Base-by-base conservation (phyloP, 2,888 invertebrate genomes). In the Tachystola acroxantha region DNA sequence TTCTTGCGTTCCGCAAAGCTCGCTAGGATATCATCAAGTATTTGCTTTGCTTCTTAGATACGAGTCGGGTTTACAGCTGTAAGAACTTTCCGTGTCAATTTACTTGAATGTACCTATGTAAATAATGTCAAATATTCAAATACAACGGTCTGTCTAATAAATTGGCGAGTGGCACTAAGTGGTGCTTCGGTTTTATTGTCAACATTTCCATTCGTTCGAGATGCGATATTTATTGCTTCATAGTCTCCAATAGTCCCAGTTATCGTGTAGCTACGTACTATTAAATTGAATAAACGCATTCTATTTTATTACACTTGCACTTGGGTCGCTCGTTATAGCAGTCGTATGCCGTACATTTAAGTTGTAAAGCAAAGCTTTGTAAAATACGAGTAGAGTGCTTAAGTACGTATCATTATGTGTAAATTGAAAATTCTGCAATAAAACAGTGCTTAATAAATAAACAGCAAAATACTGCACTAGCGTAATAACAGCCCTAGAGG, bases 401-500 rank as follows among this genome's bases (percentile, higher is more conserved):
- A 48, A 45, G 41, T 45, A 41, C 36, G 36, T 43, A 42, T 52
- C 45, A 50, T 57, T 53, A 53, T 45, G 47, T 46, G 46, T 43
- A 49, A 56, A 54, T 50, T 51, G 42, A 47, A 49, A 42, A 50
- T 50, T 50, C 46, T 47, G 46, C 49, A 45, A 50, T 39, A 42
- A 46, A 45, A 48, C 45, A 42, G 37, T 42, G 40, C 37, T 50
- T 46, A 47, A 59, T 58, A 56, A 53, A 48, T 48, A 52, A 60
- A 53, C 50, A 57, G 53, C 53, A 58, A 63, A 65, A 49, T 50
- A 44, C 50, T 39, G 53, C 43, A 24, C 43, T 45, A 51, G 52
- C 46, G 55, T 66, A 72, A 70, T 73, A 62, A 65, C 53, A 55
- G 62, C 46, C 48, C 58, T 42, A 40, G 53, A 45, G 42, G 55